Conservation (phyloP, 2,888 invertebrate genomes). For the Morpho helenor region DNA sequence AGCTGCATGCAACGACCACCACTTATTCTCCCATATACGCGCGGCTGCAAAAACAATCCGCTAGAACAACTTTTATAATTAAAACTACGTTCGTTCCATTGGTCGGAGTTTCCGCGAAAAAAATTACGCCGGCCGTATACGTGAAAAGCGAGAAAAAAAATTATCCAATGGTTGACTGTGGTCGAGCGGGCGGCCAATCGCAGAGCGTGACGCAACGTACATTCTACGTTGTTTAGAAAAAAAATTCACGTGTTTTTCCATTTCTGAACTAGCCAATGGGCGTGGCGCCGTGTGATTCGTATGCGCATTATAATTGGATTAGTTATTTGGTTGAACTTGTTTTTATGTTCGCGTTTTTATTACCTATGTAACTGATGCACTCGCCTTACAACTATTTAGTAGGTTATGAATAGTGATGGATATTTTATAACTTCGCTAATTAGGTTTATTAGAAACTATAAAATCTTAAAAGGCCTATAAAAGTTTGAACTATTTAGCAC, state of each 20-base stretch:
- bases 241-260: slow-evolving; percentile 75
- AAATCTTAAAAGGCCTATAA: not conserved
- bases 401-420: slow-evolving; percentile 12
- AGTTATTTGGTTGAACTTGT: slow-evolving; percentile 40
- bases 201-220: slow-evolving; percentile 56
- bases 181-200: slow-evolving; percentile 53
- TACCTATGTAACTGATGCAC: not conserved
- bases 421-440: not conserved
- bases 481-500: slow-evolving; percentile 4
- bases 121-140: slow-evolving; percentile 60
- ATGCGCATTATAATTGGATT: slow-evolving; percentile 60
- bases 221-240: slow-evolving; percentile 70
- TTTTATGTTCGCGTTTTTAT: slow-evolving; percentile 26
- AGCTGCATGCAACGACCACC: slow-evolving; percentile 12
- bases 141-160: slow-evolving; percentile 74
- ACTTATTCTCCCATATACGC: slow-evolving; percentile 20
- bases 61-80: slow-evolving; percentile 66
- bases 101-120: slow-evolving; percentile 63
- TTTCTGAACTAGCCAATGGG: slow-evolving; percentile 63
- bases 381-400: not conserved
- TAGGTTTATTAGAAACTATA: slow-evolving; percentile 1
- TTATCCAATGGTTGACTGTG: slow-evolving; percentile 59
- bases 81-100: slow-evolving; percentile 66
- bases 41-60: slow-evolving; percentile 26
- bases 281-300: slow-evolving; percentile 40